Evolutionary conservation across 2,888 invertebrate species (phyloP).

Genomic region (Nephrotoma appendiculata): DNA sequence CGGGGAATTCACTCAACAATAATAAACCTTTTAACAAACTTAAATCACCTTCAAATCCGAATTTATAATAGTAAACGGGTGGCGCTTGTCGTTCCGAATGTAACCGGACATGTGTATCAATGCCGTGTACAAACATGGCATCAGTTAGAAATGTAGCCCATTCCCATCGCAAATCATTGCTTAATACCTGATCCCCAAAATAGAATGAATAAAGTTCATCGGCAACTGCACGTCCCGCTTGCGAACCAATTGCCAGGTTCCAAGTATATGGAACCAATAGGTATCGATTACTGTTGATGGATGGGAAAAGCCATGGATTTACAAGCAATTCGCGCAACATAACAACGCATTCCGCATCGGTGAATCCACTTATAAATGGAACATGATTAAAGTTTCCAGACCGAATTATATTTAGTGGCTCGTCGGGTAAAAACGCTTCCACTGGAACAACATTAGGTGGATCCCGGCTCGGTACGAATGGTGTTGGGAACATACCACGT

Average conservation of each 20-base stretch:
- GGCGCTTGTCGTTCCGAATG: constrained; percentile 8
- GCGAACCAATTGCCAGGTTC: constrained; percentile 2
- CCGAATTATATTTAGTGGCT: constrained; percentile 9
- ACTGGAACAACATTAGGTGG: neutral
- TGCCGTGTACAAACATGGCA: constrained; percentile 9
- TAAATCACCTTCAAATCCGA: constrained; percentile 11
- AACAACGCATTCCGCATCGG: constrained; percentile 10
- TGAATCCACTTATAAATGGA: constrained; percentile 13
- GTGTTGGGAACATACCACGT: constrained; percentile 8
- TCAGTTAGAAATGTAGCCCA: constrained; percentile 9
- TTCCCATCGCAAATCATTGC: neutral
- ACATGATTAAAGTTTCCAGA: constrained; percentile 10
- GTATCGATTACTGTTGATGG: constrained; percentile 8
- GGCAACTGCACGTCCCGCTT: neutral
- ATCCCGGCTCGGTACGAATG: constrained; percentile 11
- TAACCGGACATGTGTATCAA: constrained; percentile 9
- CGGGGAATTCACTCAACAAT: constrained; percentile 10
- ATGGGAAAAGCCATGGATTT: neutral
- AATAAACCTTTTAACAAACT: constrained; percentile 9
- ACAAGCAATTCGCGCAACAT: constrained; percentile 7
- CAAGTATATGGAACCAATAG: constrained; percentile 7
- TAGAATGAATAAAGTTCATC: constrained; percentile 9
- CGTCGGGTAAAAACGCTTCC: constrained; percentile 8
- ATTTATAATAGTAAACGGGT: constrained; percentile 11
- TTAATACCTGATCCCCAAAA: constrained; percentile 7